Base-by-base conservation (phyloP, 2,888 invertebrate species). In the Bruchidius siliquastri region DNA sequence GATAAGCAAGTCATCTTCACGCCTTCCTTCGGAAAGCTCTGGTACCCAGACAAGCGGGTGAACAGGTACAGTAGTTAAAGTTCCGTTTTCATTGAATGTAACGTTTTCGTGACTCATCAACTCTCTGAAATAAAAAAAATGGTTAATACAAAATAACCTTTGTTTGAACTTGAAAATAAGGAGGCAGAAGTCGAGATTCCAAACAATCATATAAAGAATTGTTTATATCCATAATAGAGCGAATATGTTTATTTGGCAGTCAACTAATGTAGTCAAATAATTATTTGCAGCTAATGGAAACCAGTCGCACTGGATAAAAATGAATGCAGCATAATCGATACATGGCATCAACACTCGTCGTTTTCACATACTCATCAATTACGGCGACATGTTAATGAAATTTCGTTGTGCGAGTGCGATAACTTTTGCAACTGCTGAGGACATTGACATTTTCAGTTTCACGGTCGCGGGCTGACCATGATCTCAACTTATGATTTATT, bases 21-120 rank as follows among this genome's bases (percentile, higher is more conserved):
- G 89, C 30, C 89, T 88, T 0, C 95, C 96, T 73, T 90, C 91
- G 0, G 95, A 96, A 76, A 93, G 82, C 78, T 95, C 92, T 18
- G 92, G 93, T 0, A 93, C 90, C 90, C 94, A 96, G 4, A 89
- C 87, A 18, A 96, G 85, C 0, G 95, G 95, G 86, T 95, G 95
- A 2, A 85, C 84, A 0, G 95, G 94, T 0, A 89, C 87, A 0
- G 93, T 89, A 0, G 92, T 90, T 71, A 95, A 82, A 0, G 95
- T 95, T 0, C 91, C 91, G 82, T 95, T 95, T 0, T 89, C 88
- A 84, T 95, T 94, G 85, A 95, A 95, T 0, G 88, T 88, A 0
- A 91, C 87, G 77, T 94, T 90, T 70, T 90, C 88, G 81, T 95
- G 95, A 21, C 92, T 90, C 80, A 95, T 83, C 0, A 85, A 77